phyloP scores from a whole-genome alignment of 2,113 vertebrate species.

The Plecotus auritus region DNA sequence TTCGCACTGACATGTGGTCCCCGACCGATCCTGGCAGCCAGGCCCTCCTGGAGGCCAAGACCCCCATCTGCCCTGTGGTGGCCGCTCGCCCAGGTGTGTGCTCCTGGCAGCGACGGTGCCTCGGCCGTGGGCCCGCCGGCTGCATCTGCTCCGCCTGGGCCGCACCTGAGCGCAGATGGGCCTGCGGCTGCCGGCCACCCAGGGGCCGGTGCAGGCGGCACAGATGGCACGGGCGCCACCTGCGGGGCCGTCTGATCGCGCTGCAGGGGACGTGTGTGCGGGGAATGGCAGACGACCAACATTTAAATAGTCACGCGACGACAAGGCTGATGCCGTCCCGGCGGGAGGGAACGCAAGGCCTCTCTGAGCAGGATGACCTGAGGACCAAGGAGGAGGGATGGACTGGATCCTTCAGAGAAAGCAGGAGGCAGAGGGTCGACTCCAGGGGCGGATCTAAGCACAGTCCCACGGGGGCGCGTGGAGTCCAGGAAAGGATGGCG shows the following conservation, averaged over 20 bases:
- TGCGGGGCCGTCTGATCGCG: slow-evolving; percentile 61
- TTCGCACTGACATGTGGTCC: slow-evolving; percentile 28
- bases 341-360: background rate
- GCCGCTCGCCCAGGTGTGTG: slow-evolving; percentile 33
- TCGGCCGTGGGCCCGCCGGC: background rate
- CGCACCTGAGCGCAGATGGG: slow-evolving; percentile 74
- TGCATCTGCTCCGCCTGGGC: slow-evolving; percentile 64
- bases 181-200: slow-evolving; percentile 62
- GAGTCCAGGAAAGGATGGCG: rapidly evolving
- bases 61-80: slow-evolving; percentile 63
- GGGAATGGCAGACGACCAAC: slow-evolving; percentile 72
- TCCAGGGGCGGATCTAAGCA: too few relatives aligned
- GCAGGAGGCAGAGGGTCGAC: background rate
- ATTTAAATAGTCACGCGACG: slow-evolving; percentile 72
- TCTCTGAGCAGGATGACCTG: background rate
- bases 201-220: slow-evolving; percentile 44
- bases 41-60: slow-evolving; percentile 58
- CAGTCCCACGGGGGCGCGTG: rapidly evolving
- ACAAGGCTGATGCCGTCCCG: slow-evolving; percentile 59
- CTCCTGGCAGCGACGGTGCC: slow-evolving; percentile 37
- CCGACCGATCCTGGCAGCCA: slow-evolving; percentile 53
- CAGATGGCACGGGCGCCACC: slow-evolving; percentile 68
- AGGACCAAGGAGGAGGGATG: background rate
- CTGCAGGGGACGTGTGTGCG: slow-evolving; percentile 56
- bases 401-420: background rate